phyloP scores from a whole-genome alignment of 1,140 invertebrate genomes.

The Dryas iulia region DNA sequence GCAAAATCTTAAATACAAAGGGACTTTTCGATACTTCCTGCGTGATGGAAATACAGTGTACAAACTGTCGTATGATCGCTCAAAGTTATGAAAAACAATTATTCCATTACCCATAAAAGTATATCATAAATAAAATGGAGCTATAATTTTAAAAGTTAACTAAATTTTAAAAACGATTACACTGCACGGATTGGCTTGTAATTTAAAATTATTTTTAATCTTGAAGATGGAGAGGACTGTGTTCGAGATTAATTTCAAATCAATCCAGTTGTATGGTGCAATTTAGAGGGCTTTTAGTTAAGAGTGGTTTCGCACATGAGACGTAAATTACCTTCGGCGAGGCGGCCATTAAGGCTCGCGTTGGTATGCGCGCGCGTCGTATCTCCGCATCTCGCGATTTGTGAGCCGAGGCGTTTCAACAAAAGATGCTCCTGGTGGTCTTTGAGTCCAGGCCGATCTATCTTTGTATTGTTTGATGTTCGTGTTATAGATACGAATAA shows the following conservation, averaged over 20 bases:
- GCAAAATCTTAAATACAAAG: no score
- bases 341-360: slow-evolving; percentile 68
- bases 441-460: slow-evolving; percentile 56
- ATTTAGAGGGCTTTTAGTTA: slow-evolving; percentile 78
- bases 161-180: slow-evolving; percentile 4
- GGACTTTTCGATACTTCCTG: neutral
- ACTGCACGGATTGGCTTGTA: slow-evolving; percentile 2
- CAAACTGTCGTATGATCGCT: neutral
- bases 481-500: slow-evolving; percentile 33
- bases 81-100: neutral
- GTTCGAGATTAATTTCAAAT: slow-evolving; percentile 70
- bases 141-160: slow-evolving; percentile 5
- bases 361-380: slow-evolving; percentile 68
- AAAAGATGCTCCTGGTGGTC: slow-evolving; percentile 75
- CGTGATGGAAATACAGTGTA: neutral
- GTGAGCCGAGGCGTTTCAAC: slow-evolving; percentile 65
- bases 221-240: slow-evolving; percentile 20
- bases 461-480: slow-evolving; percentile 58
- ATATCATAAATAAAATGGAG: neutral
- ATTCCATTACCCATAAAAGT: neutral
- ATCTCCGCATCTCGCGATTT: slow-evolving; percentile 75
- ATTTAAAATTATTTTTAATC: slow-evolving; percentile 13
- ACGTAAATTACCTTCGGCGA: slow-evolving; percentile 72
- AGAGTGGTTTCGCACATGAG: slow-evolving; percentile 76
- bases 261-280: slow-evolving; percentile 68